These are phyloP conservation scores for Muntiacus reevesi DNA, from an alignment of 2,113 vertebrate genomes.

Conservation along the genomic window DNA sequence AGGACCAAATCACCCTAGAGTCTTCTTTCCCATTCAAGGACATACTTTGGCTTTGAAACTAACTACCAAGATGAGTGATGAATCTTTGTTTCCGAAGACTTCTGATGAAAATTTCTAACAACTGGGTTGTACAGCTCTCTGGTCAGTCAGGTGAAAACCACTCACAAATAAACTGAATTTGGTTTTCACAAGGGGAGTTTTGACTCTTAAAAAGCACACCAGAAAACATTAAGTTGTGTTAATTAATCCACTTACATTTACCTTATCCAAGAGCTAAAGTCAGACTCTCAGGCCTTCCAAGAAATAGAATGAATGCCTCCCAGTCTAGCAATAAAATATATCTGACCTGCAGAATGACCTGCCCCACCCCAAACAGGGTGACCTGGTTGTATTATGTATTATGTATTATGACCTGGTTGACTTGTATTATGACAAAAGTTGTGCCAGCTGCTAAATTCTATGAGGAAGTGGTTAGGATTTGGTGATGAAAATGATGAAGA, in stretches of 20 bases:
- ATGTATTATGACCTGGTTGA: neutral
- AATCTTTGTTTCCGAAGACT: neutral
- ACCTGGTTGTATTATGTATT: too few relatives aligned
- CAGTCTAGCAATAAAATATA: neutral
- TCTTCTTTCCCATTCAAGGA: neutral
- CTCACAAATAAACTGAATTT: neutral
- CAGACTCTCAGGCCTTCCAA: neutral
- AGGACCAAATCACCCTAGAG: neutral
- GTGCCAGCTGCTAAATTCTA: neutral
- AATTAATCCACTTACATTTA: neutral
- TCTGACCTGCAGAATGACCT: neutral
- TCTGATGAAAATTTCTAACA: neutral
- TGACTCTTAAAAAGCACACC: neutral
- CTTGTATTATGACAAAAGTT: neutral
- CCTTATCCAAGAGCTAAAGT: neutral
- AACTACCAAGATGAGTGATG: neutral
- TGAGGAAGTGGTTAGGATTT: neutral
- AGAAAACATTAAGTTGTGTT: neutral
- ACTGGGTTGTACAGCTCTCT: neutral
- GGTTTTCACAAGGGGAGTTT: neutral
- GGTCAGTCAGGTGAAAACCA: neutral
- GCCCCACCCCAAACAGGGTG: fast-evolving
- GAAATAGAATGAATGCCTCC: neutral
- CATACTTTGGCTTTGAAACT: neutral
- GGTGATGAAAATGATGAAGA: neutral